Base-by-base conservation (phyloP, 2,888 invertebrate genomes). In the Hofmannophila pseudospretella region DNA sequence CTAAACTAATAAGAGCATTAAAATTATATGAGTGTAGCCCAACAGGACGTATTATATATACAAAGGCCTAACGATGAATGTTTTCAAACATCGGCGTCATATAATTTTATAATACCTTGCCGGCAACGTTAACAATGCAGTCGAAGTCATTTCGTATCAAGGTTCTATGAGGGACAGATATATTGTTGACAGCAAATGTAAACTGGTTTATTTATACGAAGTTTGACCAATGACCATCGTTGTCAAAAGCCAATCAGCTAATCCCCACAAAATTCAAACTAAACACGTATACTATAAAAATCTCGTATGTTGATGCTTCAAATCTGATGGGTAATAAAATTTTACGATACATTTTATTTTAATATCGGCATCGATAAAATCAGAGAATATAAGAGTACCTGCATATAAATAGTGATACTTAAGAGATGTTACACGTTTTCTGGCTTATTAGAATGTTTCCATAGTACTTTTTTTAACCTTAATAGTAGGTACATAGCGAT, bases 1-100 rank as follows among this genome's bases (percentile, higher is more conserved):
- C 60, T 58, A 61, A 71, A 65, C 71, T 76, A 80, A 81, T 80
- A 76, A 69, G 70, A 66, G 61, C 55, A 74, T 76, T 76, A 80
- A 76, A 73, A 69, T 70, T 75, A 76, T 72, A 73, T 57, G 67
- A 69, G 61, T 62, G 53, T 60, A 49, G 56, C 67, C 45, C 67
- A 49, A 64, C 66, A 60, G 67, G 63, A 61, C 59, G 63, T 62
- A 54, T 53, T 26, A 11, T n/a, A 57, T 54, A 4, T 7, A 72
- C 68, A 72, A 78, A 71, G 68, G 65, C 57, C 67, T 71, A 61
- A 72, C 68, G 63, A 72, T 66, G 63, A 62, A 69, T 79, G 70
- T 80, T 77, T 77, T 67, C 73, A 75, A 81, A 78, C 73, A 75
- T 59, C 51, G 45, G 59, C 58, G 61, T 68, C 69, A 56, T 77